Evolutionary conservation across 2,113 vertebrate species (phyloP).

Genomic region (Microcebus murinus): DNA sequence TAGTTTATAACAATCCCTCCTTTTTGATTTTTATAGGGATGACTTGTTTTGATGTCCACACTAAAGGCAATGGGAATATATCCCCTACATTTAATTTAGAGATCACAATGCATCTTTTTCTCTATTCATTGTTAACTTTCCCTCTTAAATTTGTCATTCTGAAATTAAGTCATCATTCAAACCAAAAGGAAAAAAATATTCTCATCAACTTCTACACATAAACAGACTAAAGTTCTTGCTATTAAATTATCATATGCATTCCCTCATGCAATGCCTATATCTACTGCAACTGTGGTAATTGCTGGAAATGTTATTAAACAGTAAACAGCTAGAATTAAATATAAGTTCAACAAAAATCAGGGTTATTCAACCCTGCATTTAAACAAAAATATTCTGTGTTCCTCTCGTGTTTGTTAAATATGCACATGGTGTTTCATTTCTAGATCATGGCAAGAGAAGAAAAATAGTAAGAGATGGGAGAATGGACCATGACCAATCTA

Average conservation of each 20-base stretch:
- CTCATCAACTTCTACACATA: constrained; percentile 29
- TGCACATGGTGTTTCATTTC: constrained; percentile 13
- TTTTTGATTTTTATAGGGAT: background rate
- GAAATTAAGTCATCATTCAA: constrained; percentile 38
- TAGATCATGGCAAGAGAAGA: constrained; percentile 4
- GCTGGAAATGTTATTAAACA: constrained; percentile 57
- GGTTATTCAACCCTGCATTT: constrained; percentile 1
- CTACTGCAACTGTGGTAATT: constrained; percentile 10
- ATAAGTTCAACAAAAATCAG: constrained; percentile 33
- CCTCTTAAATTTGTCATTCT: background rate
- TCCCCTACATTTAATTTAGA: background rate
- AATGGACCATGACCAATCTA: background rate
- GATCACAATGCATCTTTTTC: background rate
- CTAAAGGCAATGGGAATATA: background rate
- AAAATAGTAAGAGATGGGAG: background rate
- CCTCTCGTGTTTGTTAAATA: background rate
- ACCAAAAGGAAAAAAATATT: background rate
- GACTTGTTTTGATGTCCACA: background rate
- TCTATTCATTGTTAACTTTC: constrained; percentile 34
- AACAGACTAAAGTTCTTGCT: constrained; percentile 19
- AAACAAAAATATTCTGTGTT: constrained; percentile 26
- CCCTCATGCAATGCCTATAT: background rate
- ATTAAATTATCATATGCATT: constrained; percentile 43
- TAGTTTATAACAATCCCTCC: background rate
- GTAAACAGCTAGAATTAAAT: constrained; percentile 57